These are phyloP conservation scores for Manacus vitellinus DNA, from an alignment of 2,113 vertebrate species.

Conservation along the genomic window DNA sequence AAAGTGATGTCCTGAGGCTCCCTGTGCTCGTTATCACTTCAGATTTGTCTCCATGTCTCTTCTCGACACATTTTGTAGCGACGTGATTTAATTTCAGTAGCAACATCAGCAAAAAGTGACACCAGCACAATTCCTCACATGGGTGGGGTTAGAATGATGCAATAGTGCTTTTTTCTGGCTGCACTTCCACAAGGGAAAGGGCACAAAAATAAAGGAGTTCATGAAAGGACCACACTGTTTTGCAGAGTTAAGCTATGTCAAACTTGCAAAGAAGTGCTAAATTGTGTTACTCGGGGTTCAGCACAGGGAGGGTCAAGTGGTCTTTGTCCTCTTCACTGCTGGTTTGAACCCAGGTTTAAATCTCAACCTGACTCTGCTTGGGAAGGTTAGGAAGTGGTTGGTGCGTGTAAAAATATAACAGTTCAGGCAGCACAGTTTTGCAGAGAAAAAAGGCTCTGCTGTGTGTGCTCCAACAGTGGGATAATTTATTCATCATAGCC, in stretches of 20 bases:
- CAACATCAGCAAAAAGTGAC: not conserved
- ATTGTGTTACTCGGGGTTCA: not conserved
- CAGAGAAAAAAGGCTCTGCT: not conserved
- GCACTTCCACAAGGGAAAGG: not conserved
- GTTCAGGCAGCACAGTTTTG: not conserved
- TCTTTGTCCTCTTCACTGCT: not conserved
- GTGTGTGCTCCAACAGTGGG: accelerated
- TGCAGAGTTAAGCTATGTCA: not conserved
- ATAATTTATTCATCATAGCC: not conserved
- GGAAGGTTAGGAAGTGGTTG: not conserved
- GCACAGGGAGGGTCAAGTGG: not conserved
- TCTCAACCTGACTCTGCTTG: not conserved
- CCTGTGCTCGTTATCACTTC: not conserved
- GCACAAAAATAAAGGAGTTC: not conserved
- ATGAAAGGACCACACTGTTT: not conserved
- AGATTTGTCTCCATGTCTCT: not conserved
- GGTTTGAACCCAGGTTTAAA: not conserved
- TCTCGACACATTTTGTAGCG: not conserved
- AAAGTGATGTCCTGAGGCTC: not conserved
- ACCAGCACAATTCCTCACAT: not conserved
- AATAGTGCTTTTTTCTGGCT: not conserved
- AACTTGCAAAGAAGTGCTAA: not conserved
- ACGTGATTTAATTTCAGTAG: not conserved
- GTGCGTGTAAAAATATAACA: not conserved
- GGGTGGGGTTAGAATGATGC: not conserved